A percentile compares a stretch with the other conserved stretches of the same genome.
phyloP scores from a whole-genome alignment of 1,140 invertebrate species.

The Ptiloglossa arizonensis region DNA sequence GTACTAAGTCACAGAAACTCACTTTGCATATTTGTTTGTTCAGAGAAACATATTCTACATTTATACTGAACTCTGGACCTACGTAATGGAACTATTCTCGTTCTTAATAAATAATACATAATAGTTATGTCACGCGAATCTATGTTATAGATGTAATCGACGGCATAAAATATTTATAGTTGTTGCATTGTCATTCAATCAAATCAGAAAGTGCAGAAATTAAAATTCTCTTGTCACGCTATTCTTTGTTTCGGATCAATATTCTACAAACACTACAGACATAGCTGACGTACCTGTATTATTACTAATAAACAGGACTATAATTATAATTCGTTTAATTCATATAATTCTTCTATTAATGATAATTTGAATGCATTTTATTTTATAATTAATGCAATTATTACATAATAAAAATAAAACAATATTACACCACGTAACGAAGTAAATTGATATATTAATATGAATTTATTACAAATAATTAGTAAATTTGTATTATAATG shows the following conservation, averaged over 20 bases:
- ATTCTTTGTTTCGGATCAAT: not conserved
- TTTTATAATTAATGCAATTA: too few species aligned
- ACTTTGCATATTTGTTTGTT: not conserved
- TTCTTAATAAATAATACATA: slow-evolving; percentile 22
- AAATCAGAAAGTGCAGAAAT: not conserved
- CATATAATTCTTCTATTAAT: too few species aligned
- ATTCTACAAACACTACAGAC: not conserved
- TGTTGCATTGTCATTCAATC: not conserved
- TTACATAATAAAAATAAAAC: too few species aligned
- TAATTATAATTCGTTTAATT: too few species aligned
- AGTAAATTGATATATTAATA: too few species aligned
- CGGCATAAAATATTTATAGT: slow-evolving; percentile 6
- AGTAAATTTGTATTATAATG: too few species aligned
- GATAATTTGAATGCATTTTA: too few species aligned
- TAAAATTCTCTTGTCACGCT: not conserved
- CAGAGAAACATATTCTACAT: too few species aligned
- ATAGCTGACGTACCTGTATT: not conserved
- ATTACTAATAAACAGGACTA: too few species aligned
- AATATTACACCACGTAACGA: too few species aligned
- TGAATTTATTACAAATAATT: too few species aligned
- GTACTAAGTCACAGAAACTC: too few species aligned
- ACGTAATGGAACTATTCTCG: not conserved
- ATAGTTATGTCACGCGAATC: not conserved
- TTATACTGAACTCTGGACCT: not conserved
- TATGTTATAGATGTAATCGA: not conserved